Evolutionary conservation across 1,140 invertebrate genomes (phyloP), one percentile per base, ranked within the genome.

Genomic region (Drosophila pandora): DNA sequence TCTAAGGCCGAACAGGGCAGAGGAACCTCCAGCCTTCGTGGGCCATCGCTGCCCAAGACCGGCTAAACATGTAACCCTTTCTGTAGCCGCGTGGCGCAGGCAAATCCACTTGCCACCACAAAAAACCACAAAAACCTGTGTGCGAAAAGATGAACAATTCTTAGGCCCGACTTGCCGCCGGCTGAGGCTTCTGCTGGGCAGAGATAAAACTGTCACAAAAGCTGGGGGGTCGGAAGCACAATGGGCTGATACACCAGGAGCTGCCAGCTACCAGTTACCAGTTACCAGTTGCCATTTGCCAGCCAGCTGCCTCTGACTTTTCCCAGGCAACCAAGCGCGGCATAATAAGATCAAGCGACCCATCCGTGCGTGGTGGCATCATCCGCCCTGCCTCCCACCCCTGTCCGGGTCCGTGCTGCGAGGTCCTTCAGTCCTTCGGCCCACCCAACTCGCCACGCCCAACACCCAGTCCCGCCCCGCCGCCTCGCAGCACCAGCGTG

Each of bases 261-360:
- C 23, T 39, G 17, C 47, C 58, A 39, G 34, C 39, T 39, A 10
- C 59, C 41, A 47, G 48, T 10, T 13, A 17, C 49, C 32, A 34
- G 30, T 21, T 23, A 22, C 53, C 34, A 55, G 17, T 6, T 53
- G 5, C 45, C 34, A 55, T 9, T 6, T 53, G 5, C 45, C 47
- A 30, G 70, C 49, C 75, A 73, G 65, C 68, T 77, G 65, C 56
- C 57, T 67, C 77, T 67, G 81, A 68, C 76, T 83, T 87, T 90
- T 90, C 88, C 70, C 79, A 90, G 76, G 70, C 87, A 90, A 37
- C 87, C 72, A 83, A 90, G 87, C 87, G 82, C 49, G 58, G 48
- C 73, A 43, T 90, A 90, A 90, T 90, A 90, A 90, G 87, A 90
- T 90, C 87, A 90, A 87, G 64, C 64, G 53, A 83, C 39, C 48